Evolutionary conservation across 2,888 invertebrate species (phyloP).

Genomic region (Trachelus tabidus): DNA sequence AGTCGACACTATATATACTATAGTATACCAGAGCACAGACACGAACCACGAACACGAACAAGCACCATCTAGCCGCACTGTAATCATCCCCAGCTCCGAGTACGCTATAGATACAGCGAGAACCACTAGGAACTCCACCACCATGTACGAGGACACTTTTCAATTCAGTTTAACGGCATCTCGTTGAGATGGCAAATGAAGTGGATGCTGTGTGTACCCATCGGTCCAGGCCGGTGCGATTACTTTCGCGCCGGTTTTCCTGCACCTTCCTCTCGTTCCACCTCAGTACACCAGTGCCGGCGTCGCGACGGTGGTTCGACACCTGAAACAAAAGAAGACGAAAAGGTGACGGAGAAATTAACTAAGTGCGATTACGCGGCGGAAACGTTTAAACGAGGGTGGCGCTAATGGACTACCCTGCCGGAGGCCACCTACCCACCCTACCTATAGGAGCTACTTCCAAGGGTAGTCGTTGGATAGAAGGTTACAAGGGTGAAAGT

Average conservation of each 20-base stretch:
- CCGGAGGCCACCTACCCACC: slow-evolving; percentile 10
- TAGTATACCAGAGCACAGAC: not conserved
- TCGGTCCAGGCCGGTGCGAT: not conserved
- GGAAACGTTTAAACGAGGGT: slow-evolving; percentile 51
- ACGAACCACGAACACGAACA: not conserved
- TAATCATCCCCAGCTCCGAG: not conserved
- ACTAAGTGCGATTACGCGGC: slow-evolving; percentile 52
- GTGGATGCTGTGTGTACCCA: not conserved
- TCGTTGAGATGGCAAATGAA: not conserved
- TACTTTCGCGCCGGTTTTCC: not conserved
- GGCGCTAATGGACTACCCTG: slow-evolving; percentile 44
- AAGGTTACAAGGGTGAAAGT: not conserved
- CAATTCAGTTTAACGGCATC: not conserved
- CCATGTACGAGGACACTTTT: not conserved
- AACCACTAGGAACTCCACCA: not conserved
- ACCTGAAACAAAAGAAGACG: slow-evolving; percentile 44
- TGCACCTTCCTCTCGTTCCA: not conserved
- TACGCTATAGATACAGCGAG: not conserved
- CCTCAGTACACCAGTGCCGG: not conserved
- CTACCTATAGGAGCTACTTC: not conserved
- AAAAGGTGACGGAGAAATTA: slow-evolving; percentile 45
- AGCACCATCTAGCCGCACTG: not conserved
- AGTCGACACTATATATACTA: not conserved
- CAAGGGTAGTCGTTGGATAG: slow-evolving; percentile 1
- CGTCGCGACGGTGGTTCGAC: not conserved